Evolutionary conservation across 1,140 invertebrate species (phyloP), one percentile per base, ranked within the genome.

Genomic region (Atta texana): DNA sequence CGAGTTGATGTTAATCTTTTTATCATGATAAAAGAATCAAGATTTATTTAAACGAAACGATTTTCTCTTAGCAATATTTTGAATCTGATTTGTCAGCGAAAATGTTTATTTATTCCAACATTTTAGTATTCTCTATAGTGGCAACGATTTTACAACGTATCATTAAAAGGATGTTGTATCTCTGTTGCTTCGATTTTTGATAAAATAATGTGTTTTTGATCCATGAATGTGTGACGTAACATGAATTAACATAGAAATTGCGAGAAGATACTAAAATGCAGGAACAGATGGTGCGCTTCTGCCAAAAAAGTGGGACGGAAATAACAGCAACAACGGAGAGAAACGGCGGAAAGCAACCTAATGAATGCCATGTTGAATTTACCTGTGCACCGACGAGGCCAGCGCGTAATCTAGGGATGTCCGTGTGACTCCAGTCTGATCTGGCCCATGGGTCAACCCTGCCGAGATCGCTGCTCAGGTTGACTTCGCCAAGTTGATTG

Each of bases 341-440:
- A 31, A 24, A 14, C 7, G 31, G 3, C 34, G 18, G 44, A 71
- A 51, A 74, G 34, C 34, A 51, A 85, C 16, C n/a, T 59, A 16
- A 64, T 14, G 31, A 57, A 34, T 89, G 24, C 59, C 55, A 66
- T 24, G 72, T 86, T 68, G 53, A 72, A 91, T 87, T 92, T 85
- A 95, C 95, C 96, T 98, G 98, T 66, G 97, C 98, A 63, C 98
- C 98, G 71, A 98, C 96, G 89, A 97, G 96, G 64, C 98, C 98
- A 89, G 97, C 96, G 88, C 96, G 96, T 78, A 99, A 95, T 93
- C 98, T 96, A 64, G 97, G 97, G 89, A 99, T 97, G 94, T 99
- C 98, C 1, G 98, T 99, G 91, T 99, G 98, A 90, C 98, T 98
- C 97, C 97, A 98, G 91, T 96, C 96, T 92, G 96, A 97, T 88